Evolutionary conservation across 2,797 vertebrate genomes (phyloP).

Genomic region (Cercopithecus diana): DNA sequence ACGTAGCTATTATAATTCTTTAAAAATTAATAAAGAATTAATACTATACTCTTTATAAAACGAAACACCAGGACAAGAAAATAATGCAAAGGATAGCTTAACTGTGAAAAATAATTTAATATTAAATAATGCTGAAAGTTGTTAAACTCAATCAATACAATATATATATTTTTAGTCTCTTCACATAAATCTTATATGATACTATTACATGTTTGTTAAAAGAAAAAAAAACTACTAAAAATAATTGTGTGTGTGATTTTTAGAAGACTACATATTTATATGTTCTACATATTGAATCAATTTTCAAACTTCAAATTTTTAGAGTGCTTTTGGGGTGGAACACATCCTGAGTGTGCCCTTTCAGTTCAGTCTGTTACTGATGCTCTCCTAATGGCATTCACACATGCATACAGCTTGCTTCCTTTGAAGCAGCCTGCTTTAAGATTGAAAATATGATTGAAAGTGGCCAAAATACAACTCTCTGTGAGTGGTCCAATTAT

Average conservation of each 20-base stretch:
- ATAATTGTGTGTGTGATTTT: neutral
- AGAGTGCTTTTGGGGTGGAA: neutral
- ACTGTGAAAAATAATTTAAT: neutral
- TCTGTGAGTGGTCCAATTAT: neutral
- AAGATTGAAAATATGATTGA: neutral
- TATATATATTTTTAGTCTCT: neutral
- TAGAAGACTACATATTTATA: neutral
- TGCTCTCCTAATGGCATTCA: neutral
- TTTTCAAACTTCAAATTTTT: neutral
- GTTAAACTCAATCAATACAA: neutral
- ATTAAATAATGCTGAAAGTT: neutral
- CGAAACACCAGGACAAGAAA: neutral
- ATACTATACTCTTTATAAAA: neutral
- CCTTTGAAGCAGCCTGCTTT: neutral
- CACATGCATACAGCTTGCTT: neutral
- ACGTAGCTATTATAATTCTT: neutral
- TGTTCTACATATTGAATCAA: neutral
- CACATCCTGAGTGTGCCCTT: neutral
- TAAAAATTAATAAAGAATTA: neutral
- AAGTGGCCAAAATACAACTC: neutral
- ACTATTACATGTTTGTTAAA: neutral
- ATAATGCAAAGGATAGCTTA: neutral
- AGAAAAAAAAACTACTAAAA: conserved; percentile 21
- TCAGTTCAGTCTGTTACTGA: neutral
- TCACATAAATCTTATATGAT: neutral